A percentile compares a stretch with the other conserved stretches of the same genome.
Conservation (phyloP, 2,888 invertebrate genomes). For the Trachelus troglodyta region DNA sequence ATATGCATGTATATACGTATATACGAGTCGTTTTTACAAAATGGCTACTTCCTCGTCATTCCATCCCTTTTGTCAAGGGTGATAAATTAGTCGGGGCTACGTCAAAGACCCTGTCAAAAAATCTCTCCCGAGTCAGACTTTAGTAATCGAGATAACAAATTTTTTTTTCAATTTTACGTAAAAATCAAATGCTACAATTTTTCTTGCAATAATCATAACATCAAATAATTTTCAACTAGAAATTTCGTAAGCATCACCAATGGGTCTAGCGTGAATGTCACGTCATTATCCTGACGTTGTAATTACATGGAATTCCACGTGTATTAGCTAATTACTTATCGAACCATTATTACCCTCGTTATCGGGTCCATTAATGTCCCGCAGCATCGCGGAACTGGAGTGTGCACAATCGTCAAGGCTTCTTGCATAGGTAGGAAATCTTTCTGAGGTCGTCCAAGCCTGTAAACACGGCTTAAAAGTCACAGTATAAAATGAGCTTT, state of each 20-base stretch:
- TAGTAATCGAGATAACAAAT: not conserved
- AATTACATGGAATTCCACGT: not conserved
- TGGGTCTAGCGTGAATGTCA: not conserved
- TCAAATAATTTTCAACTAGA: not conserved
- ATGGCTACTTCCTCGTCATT: constrained; percentile 46
- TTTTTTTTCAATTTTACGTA: not conserved
- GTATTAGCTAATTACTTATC: not conserved
- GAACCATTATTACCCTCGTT: not conserved
- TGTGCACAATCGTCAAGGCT: not conserved
- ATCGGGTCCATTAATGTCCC: not conserved
- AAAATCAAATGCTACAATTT: not conserved
- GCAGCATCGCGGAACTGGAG: not conserved
- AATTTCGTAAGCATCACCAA: not conserved
- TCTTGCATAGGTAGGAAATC: not conserved
- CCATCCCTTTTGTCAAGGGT: constrained; percentile 41
- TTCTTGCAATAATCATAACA: not conserved
- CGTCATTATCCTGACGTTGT: not conserved
- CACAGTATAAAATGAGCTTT: constrained; percentile 31
- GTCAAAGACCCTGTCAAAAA: constrained; percentile 32
- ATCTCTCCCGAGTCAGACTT: not conserved
- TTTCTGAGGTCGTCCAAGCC: not conserved
- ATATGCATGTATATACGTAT: not conserved
- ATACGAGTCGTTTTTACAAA: constrained; percentile 21
- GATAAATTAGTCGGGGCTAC: constrained; percentile 48
- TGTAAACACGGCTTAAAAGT: not conserved